Percentiles rank a stretch among this genome's conserved stretches.
These are phyloP conservation scores for Neodiprion fabricii DNA, from an alignment of 1,140 invertebrate species.

Conservation along the genomic window DNA sequence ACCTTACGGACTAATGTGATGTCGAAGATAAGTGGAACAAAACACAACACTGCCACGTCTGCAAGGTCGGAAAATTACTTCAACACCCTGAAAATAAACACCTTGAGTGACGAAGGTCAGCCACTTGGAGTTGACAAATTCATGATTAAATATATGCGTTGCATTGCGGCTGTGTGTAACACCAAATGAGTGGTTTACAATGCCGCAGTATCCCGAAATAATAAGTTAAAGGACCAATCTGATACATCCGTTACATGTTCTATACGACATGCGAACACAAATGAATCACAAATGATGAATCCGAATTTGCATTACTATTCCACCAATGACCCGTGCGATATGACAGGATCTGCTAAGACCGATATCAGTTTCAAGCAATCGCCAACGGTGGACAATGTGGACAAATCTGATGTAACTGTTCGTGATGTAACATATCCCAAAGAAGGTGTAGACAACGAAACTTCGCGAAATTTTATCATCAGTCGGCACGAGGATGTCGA, in stretches of 20 bases:
- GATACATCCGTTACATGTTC: not conserved
- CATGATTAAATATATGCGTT: constrained; percentile 20
- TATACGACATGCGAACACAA: not conserved
- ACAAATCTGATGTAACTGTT: not conserved
- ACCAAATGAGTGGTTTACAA: not conserved
- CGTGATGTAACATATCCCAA: not conserved
- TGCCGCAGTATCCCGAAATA: not conserved
- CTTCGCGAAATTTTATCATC: not conserved
- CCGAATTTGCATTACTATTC: not conserved
- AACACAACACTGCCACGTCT: constrained; percentile 18
- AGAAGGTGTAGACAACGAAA: not conserved
- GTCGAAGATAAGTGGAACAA: constrained; percentile 7
- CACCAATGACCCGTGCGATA: not conserved
- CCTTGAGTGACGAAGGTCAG: constrained; percentile 4
- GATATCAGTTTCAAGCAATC: not conserved
- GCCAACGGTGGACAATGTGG: not conserved
- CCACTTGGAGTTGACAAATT: constrained; percentile 22
- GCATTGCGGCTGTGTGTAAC: not conserved
- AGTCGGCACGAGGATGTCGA: not conserved
- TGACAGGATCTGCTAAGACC: not conserved
- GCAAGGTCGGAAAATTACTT: constrained; percentile 24
- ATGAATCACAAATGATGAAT: not conserved
- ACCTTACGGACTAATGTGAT: constrained; percentile 19
- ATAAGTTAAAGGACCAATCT: not conserved
- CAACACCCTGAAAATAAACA: constrained; percentile 16